A percentile compares a stretch with the other conserved stretches of the same genome.
These are phyloP conservation scores for Saxicola maurus DNA, from an alignment of 2,797 vertebrate genomes.

Conservation along the genomic window DNA sequence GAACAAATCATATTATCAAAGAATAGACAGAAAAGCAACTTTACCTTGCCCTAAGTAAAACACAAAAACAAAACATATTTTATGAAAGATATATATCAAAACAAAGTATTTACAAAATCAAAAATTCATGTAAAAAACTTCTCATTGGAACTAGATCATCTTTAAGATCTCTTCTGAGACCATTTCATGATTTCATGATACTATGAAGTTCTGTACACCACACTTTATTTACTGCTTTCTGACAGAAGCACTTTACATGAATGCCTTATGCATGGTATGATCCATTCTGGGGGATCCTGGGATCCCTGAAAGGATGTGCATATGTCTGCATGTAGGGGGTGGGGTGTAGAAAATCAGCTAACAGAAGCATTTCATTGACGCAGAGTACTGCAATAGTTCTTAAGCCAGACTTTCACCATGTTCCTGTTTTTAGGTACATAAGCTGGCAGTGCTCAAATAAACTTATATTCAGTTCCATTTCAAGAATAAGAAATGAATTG, in stretches of 20 bases:
- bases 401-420: not conserved
- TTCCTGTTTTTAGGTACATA: no score
- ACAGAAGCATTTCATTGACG: not conserved
- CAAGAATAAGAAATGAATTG: no score
- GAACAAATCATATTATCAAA: not conserved
- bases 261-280: not conserved
- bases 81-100: not conserved
- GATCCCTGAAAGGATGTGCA: not conserved
- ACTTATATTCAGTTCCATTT: no score
- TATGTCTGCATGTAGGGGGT: fast-evolving
- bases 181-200: not conserved
- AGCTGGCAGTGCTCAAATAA: no score
- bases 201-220: not conserved
- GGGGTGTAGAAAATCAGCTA: not conserved
- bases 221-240: not conserved
- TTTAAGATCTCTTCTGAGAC: not conserved
- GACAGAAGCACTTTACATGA: not conserved
- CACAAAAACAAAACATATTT: not conserved
- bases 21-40: not conserved
- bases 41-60: not conserved
- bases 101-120: not conserved
- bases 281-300: no score
- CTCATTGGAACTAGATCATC: not conserved
- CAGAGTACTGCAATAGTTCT: not conserved
- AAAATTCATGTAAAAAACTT: not conserved